Evolutionary conservation across 2,888 invertebrate species (phyloP), one percentile per base, ranked within the genome.

Genomic region (Sipha maydis): DNA sequence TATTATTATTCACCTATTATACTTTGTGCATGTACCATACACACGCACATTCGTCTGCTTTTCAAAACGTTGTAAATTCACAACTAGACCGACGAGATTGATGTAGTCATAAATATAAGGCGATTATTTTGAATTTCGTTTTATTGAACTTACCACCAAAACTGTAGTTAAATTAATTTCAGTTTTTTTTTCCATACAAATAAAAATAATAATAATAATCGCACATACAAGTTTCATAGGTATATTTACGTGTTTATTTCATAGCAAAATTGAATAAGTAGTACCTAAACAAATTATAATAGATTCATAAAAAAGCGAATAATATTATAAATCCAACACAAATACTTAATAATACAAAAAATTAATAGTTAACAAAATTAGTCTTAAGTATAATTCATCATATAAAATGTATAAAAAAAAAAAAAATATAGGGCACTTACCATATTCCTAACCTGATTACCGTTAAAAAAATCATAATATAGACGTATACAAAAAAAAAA

Each of bases 241-340:
- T 88, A 88, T 75, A 82, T 88, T 88, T 86, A 86, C 86, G 73
- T 41, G 86, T 86, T 86, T 88, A 88, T 88, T 88, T 88, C n/a
- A 67, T 75, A 75, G 61, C 75, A 88, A 88, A 88, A 88, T 88
- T 75, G 75, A 88, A 82, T 88, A 88, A 88, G 88, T 88, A 88
- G 82, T 67, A 82, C 82, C 88, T 82, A 76, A 88, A 82, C 67
- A 85, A 84, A 73, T 82, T 34, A 88, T 88, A 88, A 88, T 88
- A 80, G 88, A 88, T 88, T 88, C 88, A 88, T 88, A 88, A 88
- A 88, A 86, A 88, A 88, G 80, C 80, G 31, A 88, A 88, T 88
- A 82, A 88, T 88, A 88, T 88, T 88, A 88, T 88, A 88, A 88
- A 88, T 88, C 88, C 88, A 88, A 88, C 88, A 88, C 88, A 88